Evolutionary conservation across 2,113 vertebrate species (phyloP).

Genomic region (Catharus minimus): DNA sequence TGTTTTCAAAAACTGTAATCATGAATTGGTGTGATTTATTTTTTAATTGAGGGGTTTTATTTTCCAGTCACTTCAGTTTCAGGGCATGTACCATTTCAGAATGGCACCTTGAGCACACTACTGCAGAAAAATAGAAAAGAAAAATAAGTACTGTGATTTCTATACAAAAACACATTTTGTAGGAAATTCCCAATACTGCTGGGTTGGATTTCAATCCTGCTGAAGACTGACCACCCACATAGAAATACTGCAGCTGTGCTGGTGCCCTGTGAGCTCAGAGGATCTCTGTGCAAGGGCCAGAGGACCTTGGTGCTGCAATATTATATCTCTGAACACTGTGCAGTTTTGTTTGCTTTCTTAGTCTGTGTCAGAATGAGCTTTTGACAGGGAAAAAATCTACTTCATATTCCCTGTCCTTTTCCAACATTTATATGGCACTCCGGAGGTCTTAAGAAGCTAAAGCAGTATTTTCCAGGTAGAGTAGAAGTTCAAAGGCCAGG

Average conservation of each 20-base stretch:
- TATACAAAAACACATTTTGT: neutral
- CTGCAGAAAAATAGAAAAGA: neutral
- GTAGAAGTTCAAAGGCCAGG: neutral
- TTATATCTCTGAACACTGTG: neutral
- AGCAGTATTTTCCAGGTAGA: neutral
- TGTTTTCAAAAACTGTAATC: neutral
- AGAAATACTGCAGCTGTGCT: accelerated
- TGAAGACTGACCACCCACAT: neutral
- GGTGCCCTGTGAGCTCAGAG: neutral
- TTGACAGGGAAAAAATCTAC: neutral
- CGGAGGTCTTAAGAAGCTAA: neutral
- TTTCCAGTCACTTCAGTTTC: neutral
- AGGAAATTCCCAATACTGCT: neutral
- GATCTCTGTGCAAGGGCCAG: neutral
- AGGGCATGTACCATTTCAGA: neutral
- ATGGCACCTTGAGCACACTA: neutral
- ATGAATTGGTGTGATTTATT: neutral
- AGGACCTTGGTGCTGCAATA: neutral
- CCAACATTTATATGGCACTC: neutral
- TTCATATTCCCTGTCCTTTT: neutral
- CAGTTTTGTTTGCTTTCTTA: neutral
- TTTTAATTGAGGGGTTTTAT: neutral
- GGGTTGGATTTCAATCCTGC: neutral
- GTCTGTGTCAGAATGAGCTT: neutral
- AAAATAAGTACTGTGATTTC: neutral